Base-by-base conservation (phyloP, 2,113 vertebrate genomes). In the Burhinus bistriatus region DNA sequence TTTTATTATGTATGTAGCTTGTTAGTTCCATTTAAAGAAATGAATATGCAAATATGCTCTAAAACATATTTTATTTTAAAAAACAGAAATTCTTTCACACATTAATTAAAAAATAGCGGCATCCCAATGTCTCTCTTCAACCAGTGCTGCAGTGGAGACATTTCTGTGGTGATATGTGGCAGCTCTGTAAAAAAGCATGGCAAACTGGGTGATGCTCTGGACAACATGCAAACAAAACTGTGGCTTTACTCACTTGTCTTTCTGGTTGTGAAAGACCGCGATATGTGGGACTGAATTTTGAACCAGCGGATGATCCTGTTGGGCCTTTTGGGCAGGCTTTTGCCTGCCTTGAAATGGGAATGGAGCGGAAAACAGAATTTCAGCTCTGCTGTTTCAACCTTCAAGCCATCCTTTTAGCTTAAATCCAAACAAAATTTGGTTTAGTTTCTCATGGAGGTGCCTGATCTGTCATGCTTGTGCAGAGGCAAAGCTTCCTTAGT, bases 21-120 rank as follows among this genome's bases (percentile, higher is more conserved):
- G 36, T 84, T 94, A 92, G 54, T 52, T 89, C 49, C 14, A 38
- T 93, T 82, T 68, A 79, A 93, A 90, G 7, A 88, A 89, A 76
- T 51, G 29, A 87, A 77, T 85, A 83, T 77, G 90, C 17, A 82
- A 89, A 57, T 87, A 52, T 27, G 26, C n/a, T 85, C 59, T 80
- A 81, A 85, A 92, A 29, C 36, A 85, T 21, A 45, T 59, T 87
- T 90, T 32, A 29, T 91, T 95, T 83, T 45, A 65, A 85, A 87
- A 62, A 12, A 0, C 42, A 32, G 8, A 30, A 80, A 54, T 73
- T 72, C 25, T 80, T 95, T 90, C 54, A 47, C 49, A 19, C 1
- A 2, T 80, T 93, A 83, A 95, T 93, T 93, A 77, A 86, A 93
- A 65, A 14, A 8, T 42, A 62, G n/a, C 15, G 30, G 34, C 25